Percentiles rank a stretch among this genome's conserved stretches.
phyloP scores from a whole-genome alignment of 2,888 invertebrate genomes.

The Carterocephalus palaemon region DNA sequence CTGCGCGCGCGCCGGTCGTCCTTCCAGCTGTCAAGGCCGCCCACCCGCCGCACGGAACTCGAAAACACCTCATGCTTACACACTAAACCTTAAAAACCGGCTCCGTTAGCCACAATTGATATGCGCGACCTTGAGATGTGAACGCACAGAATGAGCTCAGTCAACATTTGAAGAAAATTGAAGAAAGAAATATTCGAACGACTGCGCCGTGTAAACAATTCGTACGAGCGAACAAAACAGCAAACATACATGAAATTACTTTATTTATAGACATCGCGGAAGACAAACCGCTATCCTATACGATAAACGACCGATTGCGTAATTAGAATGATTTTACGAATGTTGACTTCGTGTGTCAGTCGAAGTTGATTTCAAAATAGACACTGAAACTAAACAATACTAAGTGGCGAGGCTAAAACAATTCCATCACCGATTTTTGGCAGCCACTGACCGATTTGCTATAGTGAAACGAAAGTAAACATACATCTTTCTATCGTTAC shows the following conservation, averaged over 20 bases:
- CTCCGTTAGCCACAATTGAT: conserved; percentile 32
- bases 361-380: conserved; percentile 27
- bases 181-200: conserved; percentile 9
- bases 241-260: not conserved
- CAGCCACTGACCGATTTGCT: conserved; percentile 40
- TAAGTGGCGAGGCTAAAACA: conserved; percentile 25
- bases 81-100: conserved; percentile 48
- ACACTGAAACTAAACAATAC: conserved; percentile 29
- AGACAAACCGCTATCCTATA: not conserved
- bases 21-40: conserved; percentile 70
- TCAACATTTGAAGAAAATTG: conserved; percentile 17
- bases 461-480: conserved; percentile 43
- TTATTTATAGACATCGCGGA: conserved; percentile 1
- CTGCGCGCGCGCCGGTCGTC: conserved; percentile 49
- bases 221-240: not conserved
- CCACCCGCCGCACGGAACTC: conserved; percentile 45
- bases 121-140: conserved; percentile 25
- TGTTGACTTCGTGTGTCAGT: conserved; percentile 30
- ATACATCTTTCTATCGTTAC: conserved; percentile 36
- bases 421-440: conserved; percentile 41
- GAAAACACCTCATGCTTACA: conserved; percentile 18
- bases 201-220: not conserved
- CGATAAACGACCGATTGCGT: conserved; percentile 2
- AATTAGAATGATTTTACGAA: conserved; percentile 1
- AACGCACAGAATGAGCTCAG: conserved; percentile 6